Evolutionary conservation across 2,888 invertebrate genomes (phyloP).

Genomic region (Amphipoea oculea): DNA sequence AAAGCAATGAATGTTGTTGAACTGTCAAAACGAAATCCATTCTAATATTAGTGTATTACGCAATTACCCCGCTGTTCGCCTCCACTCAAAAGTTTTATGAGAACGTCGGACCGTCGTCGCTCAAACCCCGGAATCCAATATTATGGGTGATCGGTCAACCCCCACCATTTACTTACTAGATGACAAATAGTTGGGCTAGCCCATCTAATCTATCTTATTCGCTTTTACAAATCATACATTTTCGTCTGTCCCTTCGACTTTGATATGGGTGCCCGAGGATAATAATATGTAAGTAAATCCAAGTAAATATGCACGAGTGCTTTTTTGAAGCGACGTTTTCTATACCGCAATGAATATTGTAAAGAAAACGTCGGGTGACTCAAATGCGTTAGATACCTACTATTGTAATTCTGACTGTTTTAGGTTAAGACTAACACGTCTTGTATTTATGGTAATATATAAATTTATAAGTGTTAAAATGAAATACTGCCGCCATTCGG

Average conservation of each 20-base stretch:
- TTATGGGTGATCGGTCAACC: conserved; percentile 53
- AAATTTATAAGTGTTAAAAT: too few relatives aligned
- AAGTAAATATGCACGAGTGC: not conserved
- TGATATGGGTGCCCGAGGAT: not conserved
- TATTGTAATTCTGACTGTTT: too few relatives aligned
- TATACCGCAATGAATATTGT: too few relatives aligned
- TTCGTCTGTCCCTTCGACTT: conserved; percentile 21
- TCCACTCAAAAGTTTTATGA: not conserved
- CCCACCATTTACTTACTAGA: conserved; percentile 4
- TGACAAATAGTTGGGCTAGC: conserved; percentile 53
- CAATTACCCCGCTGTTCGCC: too few relatives aligned
- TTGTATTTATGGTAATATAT: too few relatives aligned
- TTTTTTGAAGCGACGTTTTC: not conserved
- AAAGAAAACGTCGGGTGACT: not conserved
- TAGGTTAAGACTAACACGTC: too few relatives aligned
- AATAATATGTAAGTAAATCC: not conserved
- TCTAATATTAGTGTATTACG: too few relatives aligned
- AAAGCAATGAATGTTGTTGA: too few relatives aligned
- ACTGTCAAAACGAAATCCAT: too few relatives aligned
- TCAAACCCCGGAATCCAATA: conserved; percentile 43
- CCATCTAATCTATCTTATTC: conserved; percentile 50
- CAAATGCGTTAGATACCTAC: not conserved
- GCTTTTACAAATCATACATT: conserved; percentile 57
- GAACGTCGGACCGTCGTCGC: conserved; percentile 20
- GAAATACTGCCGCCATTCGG: too few relatives aligned